Evolutionary conservation across 2,113 vertebrate species (phyloP).

Genomic region (Sylvicapra grimmia): DNA sequence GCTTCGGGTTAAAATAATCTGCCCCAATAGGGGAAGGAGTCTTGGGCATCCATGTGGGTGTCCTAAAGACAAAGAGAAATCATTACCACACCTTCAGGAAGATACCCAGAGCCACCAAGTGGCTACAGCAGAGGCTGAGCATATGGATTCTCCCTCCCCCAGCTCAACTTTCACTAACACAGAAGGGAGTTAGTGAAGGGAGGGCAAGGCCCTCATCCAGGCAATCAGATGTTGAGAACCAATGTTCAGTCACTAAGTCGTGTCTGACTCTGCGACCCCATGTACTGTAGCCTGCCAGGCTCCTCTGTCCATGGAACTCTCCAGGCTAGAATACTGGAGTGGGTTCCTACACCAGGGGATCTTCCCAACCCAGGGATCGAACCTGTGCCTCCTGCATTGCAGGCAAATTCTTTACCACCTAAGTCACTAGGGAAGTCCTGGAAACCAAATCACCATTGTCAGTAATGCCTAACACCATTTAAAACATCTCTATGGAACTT

Average conservation of each 20-base stretch:
- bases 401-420: background rate
- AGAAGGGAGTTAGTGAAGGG: background rate
- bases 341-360: background rate
- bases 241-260: background rate
- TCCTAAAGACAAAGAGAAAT: background rate
- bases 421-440: background rate
- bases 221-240: background rate
- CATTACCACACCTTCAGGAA: background rate
- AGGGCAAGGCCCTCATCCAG: background rate
- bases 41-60: background rate
- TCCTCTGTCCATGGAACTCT: background rate
- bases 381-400: background rate
- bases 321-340: background rate
- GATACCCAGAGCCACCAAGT: background rate
- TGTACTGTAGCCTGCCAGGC: background rate
- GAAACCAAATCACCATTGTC: background rate
- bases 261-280: background rate
- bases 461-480: background rate
- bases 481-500: background rate
- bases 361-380: background rate
- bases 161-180: background rate
- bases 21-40: background rate
- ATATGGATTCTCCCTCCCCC: background rate
- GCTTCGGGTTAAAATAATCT: background rate
- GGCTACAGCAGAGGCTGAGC: background rate